phyloP scores from a whole-genome alignment of 1,140 invertebrate species.

The Wasmannia auropunctata region DNA sequence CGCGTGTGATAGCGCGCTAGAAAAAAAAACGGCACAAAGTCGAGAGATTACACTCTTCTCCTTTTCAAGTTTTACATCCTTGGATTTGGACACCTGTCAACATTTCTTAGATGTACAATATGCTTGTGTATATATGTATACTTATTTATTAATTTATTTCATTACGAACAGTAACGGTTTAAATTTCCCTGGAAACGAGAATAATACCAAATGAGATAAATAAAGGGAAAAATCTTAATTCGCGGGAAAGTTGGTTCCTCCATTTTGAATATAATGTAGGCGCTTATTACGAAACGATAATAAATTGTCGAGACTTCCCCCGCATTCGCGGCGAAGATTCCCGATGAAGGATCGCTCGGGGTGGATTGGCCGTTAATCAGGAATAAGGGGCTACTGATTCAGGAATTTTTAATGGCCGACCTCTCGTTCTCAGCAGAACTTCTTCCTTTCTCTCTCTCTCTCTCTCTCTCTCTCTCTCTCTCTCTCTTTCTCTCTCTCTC shows the following conservation, averaged over 20 bases:
- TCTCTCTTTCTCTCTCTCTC: too few relatives aligned
- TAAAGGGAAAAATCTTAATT: background rate
- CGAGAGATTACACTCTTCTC: background rate
- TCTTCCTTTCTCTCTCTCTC: too few relatives aligned
- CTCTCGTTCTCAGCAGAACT: background rate
- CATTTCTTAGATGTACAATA: background rate
- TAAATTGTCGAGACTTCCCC: slow-evolving; percentile 66
- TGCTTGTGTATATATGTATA: background rate
- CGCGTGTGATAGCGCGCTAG: background rate
- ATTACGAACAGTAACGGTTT: too few relatives aligned
- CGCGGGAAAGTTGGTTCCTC: slow-evolving; percentile 9
- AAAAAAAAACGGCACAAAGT: slow-evolving; percentile 8
- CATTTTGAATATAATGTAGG: slow-evolving; percentile 10
- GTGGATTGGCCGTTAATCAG: slow-evolving; percentile 73
- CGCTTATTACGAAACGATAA: slow-evolving; percentile 36
- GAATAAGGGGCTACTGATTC: slow-evolving; percentile 69
- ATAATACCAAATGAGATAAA: background rate
- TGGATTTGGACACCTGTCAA: background rate
- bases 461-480: too few relatives aligned
- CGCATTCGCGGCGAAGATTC: slow-evolving; percentile 6
- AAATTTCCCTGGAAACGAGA: background rate
- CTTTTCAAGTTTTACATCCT: background rate
- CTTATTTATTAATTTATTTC: too few relatives aligned
- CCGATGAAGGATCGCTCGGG: slow-evolving; percentile 53
- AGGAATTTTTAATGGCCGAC: slow-evolving; percentile 75